These are phyloP conservation scores for Sebastiscus albofasciatus DNA, from an alignment of 2,797 vertebrate species.

Conservation along the genomic window DNA sequence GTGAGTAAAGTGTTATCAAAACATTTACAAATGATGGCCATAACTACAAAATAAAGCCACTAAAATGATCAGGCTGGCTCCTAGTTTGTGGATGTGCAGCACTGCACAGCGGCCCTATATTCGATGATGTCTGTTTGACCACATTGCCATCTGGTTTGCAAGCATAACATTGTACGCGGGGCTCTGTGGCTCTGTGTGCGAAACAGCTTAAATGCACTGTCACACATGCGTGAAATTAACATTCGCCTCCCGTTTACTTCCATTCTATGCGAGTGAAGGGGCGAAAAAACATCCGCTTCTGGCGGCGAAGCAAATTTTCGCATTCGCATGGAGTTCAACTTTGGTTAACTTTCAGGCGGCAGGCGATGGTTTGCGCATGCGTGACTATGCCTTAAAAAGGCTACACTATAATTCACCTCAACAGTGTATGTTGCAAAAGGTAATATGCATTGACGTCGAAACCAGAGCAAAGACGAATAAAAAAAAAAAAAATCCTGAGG, in stretches of 20 bases:
- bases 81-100: background rate
- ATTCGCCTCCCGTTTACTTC: background rate
- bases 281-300: background rate
- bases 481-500: background rate
- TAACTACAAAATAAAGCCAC: constrained; percentile 12
- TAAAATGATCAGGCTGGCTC: background rate
- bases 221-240: background rate
- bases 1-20: constrained; percentile 20
- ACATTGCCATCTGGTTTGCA: background rate
- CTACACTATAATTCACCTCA: background rate
- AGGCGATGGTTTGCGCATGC: background rate
- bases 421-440: background rate
- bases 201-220: background rate
- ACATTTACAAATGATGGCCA: constrained; percentile 6
- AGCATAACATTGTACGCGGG: background rate
- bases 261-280: background rate
- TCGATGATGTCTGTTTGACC: background rate
- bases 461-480: background rate
- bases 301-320: background rate
- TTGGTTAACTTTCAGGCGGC: background rate
- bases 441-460: background rate
- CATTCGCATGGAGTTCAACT: background rate
- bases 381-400: background rate
- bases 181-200: background rate
- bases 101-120: background rate